Evolutionary conservation across 2,888 invertebrate genomes (phyloP).

Genomic region (Biston betularia): DNA sequence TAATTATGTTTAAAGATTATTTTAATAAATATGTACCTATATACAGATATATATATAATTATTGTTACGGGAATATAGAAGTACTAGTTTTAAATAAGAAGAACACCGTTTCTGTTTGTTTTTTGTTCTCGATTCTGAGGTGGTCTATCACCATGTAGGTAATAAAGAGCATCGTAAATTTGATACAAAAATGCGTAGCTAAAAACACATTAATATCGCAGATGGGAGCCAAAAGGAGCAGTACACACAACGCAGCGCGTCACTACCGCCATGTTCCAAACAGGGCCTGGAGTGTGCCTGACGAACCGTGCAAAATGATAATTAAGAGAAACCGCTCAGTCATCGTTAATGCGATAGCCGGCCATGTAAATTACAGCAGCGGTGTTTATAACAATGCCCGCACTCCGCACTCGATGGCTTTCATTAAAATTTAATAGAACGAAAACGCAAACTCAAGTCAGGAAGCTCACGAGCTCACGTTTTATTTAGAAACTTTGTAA

Average conservation of each 20-base stretch:
- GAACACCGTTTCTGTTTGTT: no score
- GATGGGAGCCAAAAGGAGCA: constrained; percentile 35
- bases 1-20: no score
- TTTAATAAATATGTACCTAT: no score
- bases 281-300: constrained; percentile 71
- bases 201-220: no score
- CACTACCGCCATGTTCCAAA: constrained; percentile 36
- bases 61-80: no score
- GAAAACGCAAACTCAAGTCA: constrained; percentile 58
- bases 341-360: constrained; percentile 83
- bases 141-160: no score
- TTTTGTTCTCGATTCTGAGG: no score
- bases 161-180: no score
- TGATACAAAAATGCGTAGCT: no score
- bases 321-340: constrained; percentile 85
- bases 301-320: constrained; percentile 85
- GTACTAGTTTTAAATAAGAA: no score
- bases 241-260: constrained; percentile 29
- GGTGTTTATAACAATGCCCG: constrained; percentile 76
- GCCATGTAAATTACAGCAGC: constrained; percentile 76
- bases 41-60: no score
- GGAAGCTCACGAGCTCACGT: constrained; percentile 39
- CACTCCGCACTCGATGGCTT: constrained; percentile 70
- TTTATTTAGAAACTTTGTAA: constrained; percentile 49
- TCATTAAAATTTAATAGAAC: constrained; percentile 75